These are phyloP conservation scores for Himalopsyche kuldschensis DNA, from an alignment of 2,888 invertebrate species.

Conservation along the genomic window DNA sequence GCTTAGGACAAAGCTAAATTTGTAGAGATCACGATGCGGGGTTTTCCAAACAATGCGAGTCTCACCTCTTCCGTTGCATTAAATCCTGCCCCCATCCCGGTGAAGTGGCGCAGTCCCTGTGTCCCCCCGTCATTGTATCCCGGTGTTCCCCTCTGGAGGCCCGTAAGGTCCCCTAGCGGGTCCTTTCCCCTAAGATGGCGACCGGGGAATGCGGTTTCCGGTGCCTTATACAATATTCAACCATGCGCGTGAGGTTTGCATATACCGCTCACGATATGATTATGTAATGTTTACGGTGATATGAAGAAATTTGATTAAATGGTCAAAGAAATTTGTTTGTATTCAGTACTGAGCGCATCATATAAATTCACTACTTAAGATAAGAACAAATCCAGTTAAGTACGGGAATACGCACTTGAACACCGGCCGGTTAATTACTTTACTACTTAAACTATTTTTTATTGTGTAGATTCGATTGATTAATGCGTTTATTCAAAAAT, in stretches of 20 bases:
- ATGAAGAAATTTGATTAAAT: neutral
- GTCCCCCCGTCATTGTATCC: neutral
- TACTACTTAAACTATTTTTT: too few species aligned
- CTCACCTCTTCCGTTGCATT: conserved; percentile 4
- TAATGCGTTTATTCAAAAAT: too few species aligned
- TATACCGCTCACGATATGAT: conserved; percentile 19
- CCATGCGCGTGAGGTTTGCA: conserved; percentile 2
- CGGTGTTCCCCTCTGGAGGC: neutral
- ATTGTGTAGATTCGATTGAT: too few species aligned
- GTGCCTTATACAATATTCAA: conserved; percentile 18
- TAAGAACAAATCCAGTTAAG: too few species aligned
- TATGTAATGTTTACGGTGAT: conserved; percentile 13
- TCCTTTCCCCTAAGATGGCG: neutral
- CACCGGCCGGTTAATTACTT: too few species aligned
- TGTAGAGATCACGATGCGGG: neutral
- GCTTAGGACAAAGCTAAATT: neutral
- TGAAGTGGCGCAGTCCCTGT: neutral
- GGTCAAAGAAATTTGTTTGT: neutral
- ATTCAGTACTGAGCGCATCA: neutral
- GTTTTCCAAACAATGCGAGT: neutral
- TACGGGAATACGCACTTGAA: too few species aligned
- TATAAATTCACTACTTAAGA: too few species aligned
- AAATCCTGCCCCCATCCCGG: neutral
- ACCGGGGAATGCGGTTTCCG: conserved; percentile 25
- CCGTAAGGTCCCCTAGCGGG: neutral